Conservation (phyloP, 23 tunicate species). For the Oikopleura dioica region DNA sequence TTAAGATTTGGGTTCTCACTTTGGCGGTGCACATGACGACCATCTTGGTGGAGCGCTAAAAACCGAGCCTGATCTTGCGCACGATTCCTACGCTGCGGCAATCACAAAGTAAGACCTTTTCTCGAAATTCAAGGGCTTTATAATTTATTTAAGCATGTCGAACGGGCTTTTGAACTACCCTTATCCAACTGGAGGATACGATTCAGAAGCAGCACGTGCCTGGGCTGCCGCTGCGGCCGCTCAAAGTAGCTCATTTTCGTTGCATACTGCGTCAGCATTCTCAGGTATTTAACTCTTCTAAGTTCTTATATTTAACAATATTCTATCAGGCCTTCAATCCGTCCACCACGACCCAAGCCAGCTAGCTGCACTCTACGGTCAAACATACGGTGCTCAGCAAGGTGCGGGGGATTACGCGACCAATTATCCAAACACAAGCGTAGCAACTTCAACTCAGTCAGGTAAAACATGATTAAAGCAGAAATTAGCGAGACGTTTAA, state of each 20-base stretch:
- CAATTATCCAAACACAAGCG: no score
- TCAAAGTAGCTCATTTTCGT: background rate
- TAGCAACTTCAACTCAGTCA: no score
- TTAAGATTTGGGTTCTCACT: background rate
- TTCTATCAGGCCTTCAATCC: conserved; percentile 2
- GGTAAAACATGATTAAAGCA: no score
- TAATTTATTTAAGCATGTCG: background rate
- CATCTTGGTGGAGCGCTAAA: background rate
- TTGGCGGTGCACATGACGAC: background rate
- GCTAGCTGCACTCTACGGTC: background rate
- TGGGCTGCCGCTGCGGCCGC: conserved; percentile 12
- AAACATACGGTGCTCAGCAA: background rate
- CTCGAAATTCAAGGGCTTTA: background rate
- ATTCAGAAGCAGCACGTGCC: background rate
- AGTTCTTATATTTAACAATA: background rate
- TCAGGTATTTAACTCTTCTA: background rate
- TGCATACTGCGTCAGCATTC: conserved; percentile 8
- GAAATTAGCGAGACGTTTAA: no score
- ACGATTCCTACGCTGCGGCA: background rate
- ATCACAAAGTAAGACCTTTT: background rate
- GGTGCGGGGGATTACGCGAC: no score
- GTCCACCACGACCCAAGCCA: conserved; percentile 6
- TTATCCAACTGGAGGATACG: background rate
- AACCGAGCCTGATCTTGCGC: background rate
- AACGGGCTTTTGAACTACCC: background rate